Percentiles rank a stretch among this genome's conserved stretches.
Evolutionary conservation across 2,797 vertebrate species (phyloP).

Genomic region (Austrolebias charrua): DNA sequence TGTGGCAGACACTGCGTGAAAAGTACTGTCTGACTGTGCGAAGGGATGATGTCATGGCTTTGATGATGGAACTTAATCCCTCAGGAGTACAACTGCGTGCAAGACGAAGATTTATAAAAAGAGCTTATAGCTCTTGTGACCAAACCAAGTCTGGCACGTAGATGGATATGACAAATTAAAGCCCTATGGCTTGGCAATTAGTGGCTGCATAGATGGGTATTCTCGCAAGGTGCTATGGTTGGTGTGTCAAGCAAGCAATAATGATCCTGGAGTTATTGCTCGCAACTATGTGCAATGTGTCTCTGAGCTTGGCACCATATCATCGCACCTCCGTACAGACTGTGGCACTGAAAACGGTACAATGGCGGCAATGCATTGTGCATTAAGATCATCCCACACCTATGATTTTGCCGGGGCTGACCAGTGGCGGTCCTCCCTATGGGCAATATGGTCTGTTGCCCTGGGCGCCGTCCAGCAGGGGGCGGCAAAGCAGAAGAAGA

Average conservation of each 20-base stretch:
- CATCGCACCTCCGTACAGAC: not conserved
- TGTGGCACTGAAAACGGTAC: constrained; percentile 12
- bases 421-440: no score
- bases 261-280: constrained; percentile 6
- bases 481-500: no score
- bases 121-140: constrained; percentile 4
- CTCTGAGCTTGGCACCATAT: not conserved
- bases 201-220: constrained; percentile 12
- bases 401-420: constrained; percentile 12
- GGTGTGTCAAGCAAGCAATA: not conserved
- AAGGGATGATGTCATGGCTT: constrained; percentile 8
- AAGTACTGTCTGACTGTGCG: not conserved
- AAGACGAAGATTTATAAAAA: constrained; percentile 2
- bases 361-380: constrained; percentile 11
- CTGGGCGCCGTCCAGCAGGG: no score
- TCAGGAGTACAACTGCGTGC: not conserved
- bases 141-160: constrained; percentile 9
- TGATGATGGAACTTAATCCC: constrained; percentile 10
- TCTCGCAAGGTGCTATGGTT: not conserved
- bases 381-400: constrained; percentile 6
- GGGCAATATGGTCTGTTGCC: no score
- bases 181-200: constrained; percentile 2
- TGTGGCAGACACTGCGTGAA: constrained; percentile 2
- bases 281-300: constrained; percentile 1
- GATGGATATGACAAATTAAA: constrained; percentile 13